Evolutionary conservation across 2,888 invertebrate genomes (phyloP), one percentile per base, ranked within the genome.

Genomic region (Ornithoptera alexandrae): DNA sequence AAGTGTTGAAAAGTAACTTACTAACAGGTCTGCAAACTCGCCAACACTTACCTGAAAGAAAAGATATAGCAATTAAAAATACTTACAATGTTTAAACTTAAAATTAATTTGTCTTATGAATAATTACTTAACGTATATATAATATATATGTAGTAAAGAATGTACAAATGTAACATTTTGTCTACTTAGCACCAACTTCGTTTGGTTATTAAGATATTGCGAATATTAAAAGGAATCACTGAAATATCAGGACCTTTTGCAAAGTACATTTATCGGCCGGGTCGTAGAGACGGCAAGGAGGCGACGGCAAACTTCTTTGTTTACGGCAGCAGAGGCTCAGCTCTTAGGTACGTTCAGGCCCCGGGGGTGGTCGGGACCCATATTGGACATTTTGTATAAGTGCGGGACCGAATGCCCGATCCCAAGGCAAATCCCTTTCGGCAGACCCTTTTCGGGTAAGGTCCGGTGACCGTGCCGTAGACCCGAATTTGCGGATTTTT

Each of bases 351-450:
- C 84, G 84, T 86, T 79, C 80, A 78, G 84, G 81, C 83, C 87
- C 87, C 83, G 75, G 76, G 79, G 78, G 78, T 77, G 76, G 78
- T 71, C 81, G 76, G 77, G 88, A 84, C 83, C 86, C 86, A 89
- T 89, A 89, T 90, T 90, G 90, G 90, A 92, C 92, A 92, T 92
- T 92, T 91, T 91, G 91, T 92, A 88, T 92, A 92, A 92, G 92
- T 92, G 90, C 89, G 86, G 91, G 83, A 84, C 87, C 85, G 81
- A 80, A 82, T 81, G 79, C 84, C 84, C 87, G 88, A 87, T 86
- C 90, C 90, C 90, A 86, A 86, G 85, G 87, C 89, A 92, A 92
- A 92, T 91, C 92, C 92, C 90, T 91, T 91, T 91, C 85, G 88
- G 86, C 80, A 76, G 86, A 88, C 91, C 92, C 90, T 91, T 89